phyloP scores from a whole-genome alignment of 2,888 invertebrate species.

The Thymelicus lineola region DNA sequence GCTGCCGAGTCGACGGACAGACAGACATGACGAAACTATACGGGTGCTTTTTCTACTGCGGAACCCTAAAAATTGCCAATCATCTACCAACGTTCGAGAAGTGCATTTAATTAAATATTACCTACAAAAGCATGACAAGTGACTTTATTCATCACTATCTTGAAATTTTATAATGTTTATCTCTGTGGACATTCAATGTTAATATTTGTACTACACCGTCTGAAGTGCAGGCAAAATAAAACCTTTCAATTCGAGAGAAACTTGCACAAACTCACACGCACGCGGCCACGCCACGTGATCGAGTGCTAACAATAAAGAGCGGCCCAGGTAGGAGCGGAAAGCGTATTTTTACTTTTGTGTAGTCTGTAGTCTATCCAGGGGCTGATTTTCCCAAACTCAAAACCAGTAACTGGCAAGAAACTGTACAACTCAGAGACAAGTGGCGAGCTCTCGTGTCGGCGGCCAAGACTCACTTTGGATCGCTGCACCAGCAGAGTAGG shows the following conservation, averaged over 20 bases:
- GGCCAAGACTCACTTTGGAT: background rate
- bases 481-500: too few relatives aligned
- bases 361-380: too few relatives aligned
- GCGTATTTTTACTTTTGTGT: background rate
- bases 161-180: constrained; percentile 1
- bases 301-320: background rate
- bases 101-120: too few relatives aligned
- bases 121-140: background rate
- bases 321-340: background rate
- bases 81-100: too few relatives aligned
- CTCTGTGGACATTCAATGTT: background rate
- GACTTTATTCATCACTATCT: background rate
- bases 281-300: background rate
- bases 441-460: too few relatives aligned
- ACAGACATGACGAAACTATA: too few relatives aligned
- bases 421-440: too few relatives aligned
- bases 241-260: constrained; percentile 1
- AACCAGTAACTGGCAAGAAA: too few relatives aligned
- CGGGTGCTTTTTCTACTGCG: too few relatives aligned
- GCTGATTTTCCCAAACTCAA: too few relatives aligned
- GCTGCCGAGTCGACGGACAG: too few relatives aligned
- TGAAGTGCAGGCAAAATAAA: constrained; percentile 2
- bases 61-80: too few relatives aligned
- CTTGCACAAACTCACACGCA: constrained; percentile 1
- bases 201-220: constrained; percentile 1